Evolutionary conservation across 2,113 vertebrate species (phyloP).

Genomic region (Xyliphius kryptos): DNA sequence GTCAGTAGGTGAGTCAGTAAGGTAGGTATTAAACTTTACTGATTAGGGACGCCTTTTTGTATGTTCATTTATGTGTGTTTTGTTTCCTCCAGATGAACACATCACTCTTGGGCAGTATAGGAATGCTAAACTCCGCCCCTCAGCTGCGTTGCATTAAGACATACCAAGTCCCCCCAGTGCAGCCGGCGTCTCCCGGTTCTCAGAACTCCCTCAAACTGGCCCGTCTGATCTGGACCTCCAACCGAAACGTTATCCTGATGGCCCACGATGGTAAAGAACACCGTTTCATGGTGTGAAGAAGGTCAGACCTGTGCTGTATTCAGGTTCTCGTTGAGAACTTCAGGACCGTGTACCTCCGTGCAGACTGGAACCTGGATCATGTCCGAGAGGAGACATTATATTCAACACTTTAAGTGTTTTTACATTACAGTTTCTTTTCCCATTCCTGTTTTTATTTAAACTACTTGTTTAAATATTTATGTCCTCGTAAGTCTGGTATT

Average conservation of each 20-base stretch:
- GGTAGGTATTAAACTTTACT: too few species aligned
- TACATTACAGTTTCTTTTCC: too few species aligned
- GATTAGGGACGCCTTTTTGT: too few species aligned
- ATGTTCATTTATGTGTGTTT: too few species aligned
- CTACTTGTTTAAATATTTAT: too few species aligned
- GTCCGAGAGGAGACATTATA: too few species aligned
- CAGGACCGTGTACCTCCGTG: background rate
- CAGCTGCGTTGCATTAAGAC: slow-evolving; percentile 96
- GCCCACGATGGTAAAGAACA: slow-evolving; percentile 94
- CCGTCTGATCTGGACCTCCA: slow-evolving; percentile 97
- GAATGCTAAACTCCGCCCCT: slow-evolving; percentile 91
- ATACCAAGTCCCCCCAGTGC: slow-evolving; percentile 91
- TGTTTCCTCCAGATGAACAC: slow-evolving; percentile 97
- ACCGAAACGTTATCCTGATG: slow-evolving; percentile 96
- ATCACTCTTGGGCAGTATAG: slow-evolving; percentile 87
- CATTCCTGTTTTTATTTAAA: slow-evolving; percentile 21
- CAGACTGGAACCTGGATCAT: background rate
- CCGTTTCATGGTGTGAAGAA: slow-evolving; percentile 83
- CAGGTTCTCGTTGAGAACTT: background rate
- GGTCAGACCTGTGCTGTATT: too few species aligned
- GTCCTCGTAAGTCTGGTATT: too few species aligned
- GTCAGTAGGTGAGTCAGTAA: too few species aligned
- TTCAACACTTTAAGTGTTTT: too few species aligned
- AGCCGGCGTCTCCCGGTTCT: slow-evolving; percentile 84
- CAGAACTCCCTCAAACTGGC: slow-evolving; percentile 83